Evolutionary conservation across 23 tunicate genomes (phyloP), one percentile per base, ranked within the genome.

Genomic region (Pegea sp.): DNA sequence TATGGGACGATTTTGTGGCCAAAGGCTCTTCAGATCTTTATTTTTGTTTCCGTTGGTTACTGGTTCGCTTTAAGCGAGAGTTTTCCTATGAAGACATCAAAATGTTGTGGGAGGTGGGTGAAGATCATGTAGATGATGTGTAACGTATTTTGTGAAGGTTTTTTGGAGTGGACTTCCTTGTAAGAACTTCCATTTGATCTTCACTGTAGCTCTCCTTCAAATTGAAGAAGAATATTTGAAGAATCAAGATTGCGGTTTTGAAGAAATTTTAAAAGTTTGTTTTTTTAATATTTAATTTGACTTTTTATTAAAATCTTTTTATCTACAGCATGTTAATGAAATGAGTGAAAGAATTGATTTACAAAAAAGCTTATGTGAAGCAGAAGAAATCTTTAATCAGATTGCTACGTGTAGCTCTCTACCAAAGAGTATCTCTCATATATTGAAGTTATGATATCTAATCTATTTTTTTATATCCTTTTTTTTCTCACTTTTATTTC

Each of bases 81-180:
- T 84, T 84, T 31, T 68, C 76, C 1, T 84, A 43, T 52, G 95
- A 84, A 59, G 76, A 84, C 26, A 63, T 84, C 4, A 76, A 73
- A 52, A 64, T 68, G 2, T 30, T 84, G 31, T 84, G 95, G 95
- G 95, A 84, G 76, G 95, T 84, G n/a, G n/a, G n/a, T n/a, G n/a
- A n/a, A 54, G 34, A 16, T 8, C 8, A 51, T 20, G 7, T 51
- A 51, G 19, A 11, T 11, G 8, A 51, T 51, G 7, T 51, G 21
- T 11, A n/a, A n/a, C 16, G 56, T 38, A 16, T 38, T 38, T 38
- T 38, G 26, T 52, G n/a, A n/a, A 78, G 92, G 72, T 70, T 16
- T 30, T 79, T 8, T 84, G 95, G 95, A 84, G 76, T 19, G 72
- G 61, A 5, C 50, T 73, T 5, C 95, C 95, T 2, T 84, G 95